Evolutionary conservation across 2,888 invertebrate genomes (phyloP), one percentile per base, ranked within the genome.

Genomic region (Dryomyza anilis): DNA sequence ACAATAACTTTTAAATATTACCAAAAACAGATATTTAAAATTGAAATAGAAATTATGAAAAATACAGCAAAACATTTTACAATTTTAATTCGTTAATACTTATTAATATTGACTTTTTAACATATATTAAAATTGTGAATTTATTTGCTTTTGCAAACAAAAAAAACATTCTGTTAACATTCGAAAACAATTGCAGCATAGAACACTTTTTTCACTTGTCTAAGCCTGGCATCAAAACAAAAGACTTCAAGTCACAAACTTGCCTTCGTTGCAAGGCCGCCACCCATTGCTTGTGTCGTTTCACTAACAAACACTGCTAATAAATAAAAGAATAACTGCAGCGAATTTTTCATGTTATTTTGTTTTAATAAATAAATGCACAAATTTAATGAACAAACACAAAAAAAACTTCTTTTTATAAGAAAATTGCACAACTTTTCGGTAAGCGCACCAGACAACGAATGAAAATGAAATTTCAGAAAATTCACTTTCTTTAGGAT

Each of bases 161-260:
- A n/a, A n/a, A n/a, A n/a, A n/a, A n/a, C n/a, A n/a, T n/a, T n/a
- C n/a, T n/a, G n/a, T n/a, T n/a, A n/a, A n/a, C n/a, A n/a, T n/a
- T n/a, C n/a, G n/a, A n/a, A n/a, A n/a, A n/a, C n/a, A n/a, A n/a
- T n/a, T n/a, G n/a, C n/a, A n/a, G n/a, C n/a, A n/a, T n/a, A n/a
- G n/a, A n/a, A n/a, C n/a, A 39, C n/a, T 39, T 39, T 7, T 14
- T 14, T 39, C 14, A 7, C 33, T 39, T 39, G 14, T 39, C 14
- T 5, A 73, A 70, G 59, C 60, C 67, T 67, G 64, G 67, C 69
- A 69, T 73, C 70, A 59, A 70, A n/a, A 69, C 69, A 66, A 66
- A 71, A 66, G 72, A 74, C n/a, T 74, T 73, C 68, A 68, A 69
- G 68, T 4, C 69, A 74, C 71, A 55, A 72, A 70, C 75, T 69